Evolutionary conservation across 2,797 vertebrate species (phyloP), one percentile per base, ranked within the genome.

Genomic region (Cirrhinus molitorella): DNA sequence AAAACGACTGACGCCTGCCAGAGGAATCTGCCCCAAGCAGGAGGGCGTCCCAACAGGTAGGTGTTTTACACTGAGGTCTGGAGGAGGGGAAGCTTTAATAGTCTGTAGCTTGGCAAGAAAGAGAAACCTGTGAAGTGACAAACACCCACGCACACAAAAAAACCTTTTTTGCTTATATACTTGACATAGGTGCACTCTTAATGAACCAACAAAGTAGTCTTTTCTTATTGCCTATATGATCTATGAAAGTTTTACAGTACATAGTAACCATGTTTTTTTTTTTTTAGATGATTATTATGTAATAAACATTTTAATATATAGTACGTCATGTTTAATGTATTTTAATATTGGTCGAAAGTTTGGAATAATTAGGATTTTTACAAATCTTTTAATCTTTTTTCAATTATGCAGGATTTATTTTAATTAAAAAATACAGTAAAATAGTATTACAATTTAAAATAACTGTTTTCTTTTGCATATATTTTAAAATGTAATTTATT

Each of bases 21-120:
- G 92, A 88, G 94, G 98, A 93, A 97, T 99, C 95, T 99, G 98
- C 93, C 98, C 98, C 91, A 99, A 99, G 94, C 97, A 97, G 92
- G 98, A 99, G 92, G 96, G 96, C 95, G 94, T 97, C 91, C 93
- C 96, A 95, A 97, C 93, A 94, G 75, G 85, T 86, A 89, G 68
- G 67, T 76, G 83, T 81, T 61, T 78, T 67, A 68, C n/a, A 68
- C 73, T 51, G 66, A 80, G 25, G 45, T n/a, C 47, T 21, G 23
- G 43, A 72, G 73, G 72, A 34, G 43, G 63, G 79, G 28, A 8
- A 59, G 8, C 28, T 75, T 55, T 66, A 45, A 55, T 72, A 31
- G 59, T 61, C 67, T 74, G 49, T 67, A 73, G 9, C 13, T 77
- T 66, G 47, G 70, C 83, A 85, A 51, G 25, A 37, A 59, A 68